Base-by-base conservation (phyloP, 2,888 invertebrate species). In the Anthophora plumipes region DNA sequence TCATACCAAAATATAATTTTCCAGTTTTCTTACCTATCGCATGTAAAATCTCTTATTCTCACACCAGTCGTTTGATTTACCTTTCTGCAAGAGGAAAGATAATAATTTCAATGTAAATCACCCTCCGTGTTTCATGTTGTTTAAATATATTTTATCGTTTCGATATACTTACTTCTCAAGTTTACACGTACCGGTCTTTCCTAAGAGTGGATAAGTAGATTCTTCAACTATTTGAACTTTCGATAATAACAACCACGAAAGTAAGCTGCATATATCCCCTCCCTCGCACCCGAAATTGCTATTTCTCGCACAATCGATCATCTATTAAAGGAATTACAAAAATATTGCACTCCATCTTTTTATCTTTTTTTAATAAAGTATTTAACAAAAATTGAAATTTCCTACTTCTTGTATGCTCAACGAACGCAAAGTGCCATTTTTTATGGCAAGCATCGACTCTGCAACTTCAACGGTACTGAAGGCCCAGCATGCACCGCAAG, bases 401-500 rank as follows among this genome's bases (percentile, higher is more conserved):
- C 89, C 64, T 88, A 94, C 95, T 92, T 95, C 96, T 94, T 97
- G 97, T 1, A 97, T 96, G 90, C 97, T 97, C 11, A 97, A 94
- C 1, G 94, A 88, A 41, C 94, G 92, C 37, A 96, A 91, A 41
- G 94, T 94, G 17, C 95, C 95, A 64, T 94, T 95, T 87, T 95
- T 94, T 25, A 97, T 95, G 0, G 97, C 97, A 61, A 95, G 93
- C 96, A 97, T 97, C 0, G 97, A 95, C 93, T 98, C 98, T 63
- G 96, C 95, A 43, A 95, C 95, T 86, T 96, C 96, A 0, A 97
- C 94, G 0, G 96, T 95, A 90, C 97, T 97, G 93, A 97, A 97
- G 0, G 97, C 97, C 97, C 97, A 98, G 92, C 98, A 98, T 0
- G 97, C 97, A 1, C 97, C 97, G 93, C 98, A 98, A 12, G 94